Percentiles rank a stretch among this genome's conserved stretches.
Conservation (phyloP, 2,888 invertebrate species). For the Fragum whitleyi region DNA sequence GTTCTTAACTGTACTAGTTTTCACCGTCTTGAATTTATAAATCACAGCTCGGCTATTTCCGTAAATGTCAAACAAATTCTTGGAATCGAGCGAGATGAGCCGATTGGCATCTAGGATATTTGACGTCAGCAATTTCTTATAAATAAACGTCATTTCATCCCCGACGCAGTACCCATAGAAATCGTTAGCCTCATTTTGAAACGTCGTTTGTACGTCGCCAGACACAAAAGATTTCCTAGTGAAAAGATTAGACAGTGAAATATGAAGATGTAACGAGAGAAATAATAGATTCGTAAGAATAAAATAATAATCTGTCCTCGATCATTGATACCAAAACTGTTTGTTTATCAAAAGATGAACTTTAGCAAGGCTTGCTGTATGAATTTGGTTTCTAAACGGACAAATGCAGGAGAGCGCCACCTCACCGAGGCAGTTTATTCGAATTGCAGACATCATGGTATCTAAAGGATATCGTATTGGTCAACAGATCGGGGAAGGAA, state of each 20-base stretch:
- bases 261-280: conserved; percentile 18
- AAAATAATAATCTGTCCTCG: not conserved
- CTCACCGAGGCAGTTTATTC: conserved; percentile 63
- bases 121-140: too few relatives aligned
- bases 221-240: not conserved
- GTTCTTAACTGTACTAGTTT: too few relatives aligned
- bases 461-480: conserved; percentile 86
- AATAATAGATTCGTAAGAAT: not conserved
- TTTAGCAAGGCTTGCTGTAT: not conserved
- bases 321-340: not conserved
- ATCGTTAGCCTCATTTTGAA: not conserved
- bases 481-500: conserved; percentile 92
- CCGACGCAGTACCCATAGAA: not conserved
- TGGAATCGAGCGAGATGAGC: too few relatives aligned
- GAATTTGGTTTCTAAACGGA: not conserved
- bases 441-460: conserved; percentile 68
- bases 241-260: not conserved
- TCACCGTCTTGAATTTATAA: too few relatives aligned
- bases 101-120: too few relatives aligned
- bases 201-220: not conserved
- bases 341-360: not conserved
- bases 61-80: too few relatives aligned
- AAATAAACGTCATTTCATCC: conserved; percentile 1
- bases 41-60: too few relatives aligned
- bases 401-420: conserved; percentile 54